These are phyloP conservation scores for Leucania comma DNA, from an alignment of 2,888 invertebrate species.

Conservation along the genomic window DNA sequence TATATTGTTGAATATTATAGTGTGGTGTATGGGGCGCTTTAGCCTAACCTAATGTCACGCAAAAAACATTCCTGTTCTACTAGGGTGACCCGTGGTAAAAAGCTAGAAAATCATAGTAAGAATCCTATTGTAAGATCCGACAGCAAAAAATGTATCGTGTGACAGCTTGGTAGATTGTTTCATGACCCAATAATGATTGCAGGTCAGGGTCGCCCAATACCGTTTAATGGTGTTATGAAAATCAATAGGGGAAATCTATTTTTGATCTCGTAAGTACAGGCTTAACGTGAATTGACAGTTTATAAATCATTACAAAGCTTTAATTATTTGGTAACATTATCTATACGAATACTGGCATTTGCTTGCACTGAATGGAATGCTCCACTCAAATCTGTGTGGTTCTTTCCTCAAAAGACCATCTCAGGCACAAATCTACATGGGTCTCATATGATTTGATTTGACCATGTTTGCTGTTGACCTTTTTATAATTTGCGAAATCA, in stretches of 20 bases:
- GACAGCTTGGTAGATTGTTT: constrained; percentile 16
- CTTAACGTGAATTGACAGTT: constrained; percentile 4
- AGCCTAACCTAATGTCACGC: not conserved
- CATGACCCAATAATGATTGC: constrained; percentile 49
- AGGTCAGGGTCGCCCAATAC: constrained; percentile 41
- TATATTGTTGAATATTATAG: too few relatives aligned
- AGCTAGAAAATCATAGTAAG: not conserved
- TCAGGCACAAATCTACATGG: too few relatives aligned
- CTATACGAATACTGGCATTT: too few relatives aligned
- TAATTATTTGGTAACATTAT: not conserved
- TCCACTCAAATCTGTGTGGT: too few relatives aligned
- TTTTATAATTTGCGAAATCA: not conserved
- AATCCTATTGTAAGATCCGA: not conserved
- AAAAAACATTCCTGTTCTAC: not conserved
- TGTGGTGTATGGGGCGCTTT: too few relatives aligned
- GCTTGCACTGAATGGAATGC: too few relatives aligned
- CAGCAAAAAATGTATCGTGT: constrained; percentile 14
- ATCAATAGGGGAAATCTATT: constrained; percentile 43
- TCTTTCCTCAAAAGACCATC: too few relatives aligned
- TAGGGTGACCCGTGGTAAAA: not conserved
- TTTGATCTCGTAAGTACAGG: constrained; percentile 2
- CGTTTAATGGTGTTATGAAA: constrained; percentile 33
- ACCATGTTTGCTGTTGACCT: too few relatives aligned
- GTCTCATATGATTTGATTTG: too few relatives aligned
- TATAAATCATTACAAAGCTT: not conserved